These are phyloP conservation scores for Formicarius rufipectus DNA, from an alignment of 2,113 vertebrate species.

Conservation along the genomic window DNA sequence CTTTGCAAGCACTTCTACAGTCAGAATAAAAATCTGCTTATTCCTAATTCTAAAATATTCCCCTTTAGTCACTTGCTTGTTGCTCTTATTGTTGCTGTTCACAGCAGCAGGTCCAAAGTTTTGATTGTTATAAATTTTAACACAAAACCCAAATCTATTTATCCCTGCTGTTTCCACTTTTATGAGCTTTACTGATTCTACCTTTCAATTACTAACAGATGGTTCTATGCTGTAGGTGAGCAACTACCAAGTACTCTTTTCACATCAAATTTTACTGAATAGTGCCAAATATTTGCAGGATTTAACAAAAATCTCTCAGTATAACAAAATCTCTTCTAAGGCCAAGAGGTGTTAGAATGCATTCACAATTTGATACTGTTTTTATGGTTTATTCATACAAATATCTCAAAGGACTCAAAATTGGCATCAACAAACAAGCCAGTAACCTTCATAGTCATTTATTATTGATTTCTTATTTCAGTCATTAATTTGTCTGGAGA, in stretches of 20 bases:
- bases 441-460: neutral
- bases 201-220: neutral
- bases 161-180: neutral
- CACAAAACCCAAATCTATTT: neutral
- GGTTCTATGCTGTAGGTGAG: neutral
- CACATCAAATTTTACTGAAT: neutral
- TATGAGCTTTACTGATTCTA: neutral
- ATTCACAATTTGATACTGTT: neutral
- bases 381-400: neutral
- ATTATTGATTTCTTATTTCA: neutral
- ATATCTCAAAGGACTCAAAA: neutral
- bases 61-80: neutral
- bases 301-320: neutral
- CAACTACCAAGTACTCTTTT: neutral
- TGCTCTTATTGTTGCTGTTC: neutral
- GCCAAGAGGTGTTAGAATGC: neutral
- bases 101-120: neutral
- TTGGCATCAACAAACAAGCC: neutral
- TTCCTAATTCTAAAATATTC: neutral
- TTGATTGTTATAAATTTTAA: neutral
- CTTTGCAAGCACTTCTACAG: neutral
- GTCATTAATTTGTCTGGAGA: neutral
- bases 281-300: neutral
- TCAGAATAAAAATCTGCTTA: neutral
- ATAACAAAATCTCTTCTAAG: neutral